Conservation (phyloP, 2,888 invertebrate species). For the Mesorhabditis spiculigera region DNA sequence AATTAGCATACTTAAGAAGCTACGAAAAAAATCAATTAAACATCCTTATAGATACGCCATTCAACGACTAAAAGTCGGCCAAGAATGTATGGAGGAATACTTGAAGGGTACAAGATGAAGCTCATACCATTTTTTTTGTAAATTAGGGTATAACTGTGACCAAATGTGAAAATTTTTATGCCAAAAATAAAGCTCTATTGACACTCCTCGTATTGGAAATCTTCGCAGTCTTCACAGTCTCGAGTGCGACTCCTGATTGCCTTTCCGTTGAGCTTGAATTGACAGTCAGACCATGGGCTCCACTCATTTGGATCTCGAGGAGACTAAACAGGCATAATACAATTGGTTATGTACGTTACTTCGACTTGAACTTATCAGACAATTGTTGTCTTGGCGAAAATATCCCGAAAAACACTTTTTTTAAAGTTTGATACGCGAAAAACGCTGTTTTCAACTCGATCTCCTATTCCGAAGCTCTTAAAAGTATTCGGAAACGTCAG, state of each 20-base stretch:
- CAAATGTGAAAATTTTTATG: background rate
- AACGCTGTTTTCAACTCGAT: too few relatives aligned
- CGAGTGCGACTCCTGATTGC: background rate
- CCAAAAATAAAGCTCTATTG: background rate
- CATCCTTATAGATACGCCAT: background rate
- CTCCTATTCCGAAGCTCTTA: too few relatives aligned
- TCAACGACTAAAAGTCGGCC: background rate
- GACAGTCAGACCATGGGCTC: constrained; percentile 46
- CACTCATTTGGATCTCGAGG: constrained; percentile 15
- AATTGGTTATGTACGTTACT: background rate
- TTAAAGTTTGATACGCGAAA: too few relatives aligned
- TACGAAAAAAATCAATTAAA: background rate
- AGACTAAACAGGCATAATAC: constrained; percentile 8
- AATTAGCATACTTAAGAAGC: too few relatives aligned
- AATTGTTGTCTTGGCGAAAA: constrained; percentile 9
- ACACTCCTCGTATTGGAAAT: constrained; percentile 5
- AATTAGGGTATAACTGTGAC: background rate
- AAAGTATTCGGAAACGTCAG: too few relatives aligned
- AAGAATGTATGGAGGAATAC: background rate
- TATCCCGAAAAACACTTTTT: background rate
- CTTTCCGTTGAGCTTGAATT: constrained; percentile 42
- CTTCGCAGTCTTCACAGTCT: background rate
- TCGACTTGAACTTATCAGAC: constrained; percentile 9
- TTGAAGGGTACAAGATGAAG: background rate
- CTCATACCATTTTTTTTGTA: too few relatives aligned